Evolutionary conservation across 2,888 invertebrate species (phyloP).

Genomic region (Epinotia nisella): DNA sequence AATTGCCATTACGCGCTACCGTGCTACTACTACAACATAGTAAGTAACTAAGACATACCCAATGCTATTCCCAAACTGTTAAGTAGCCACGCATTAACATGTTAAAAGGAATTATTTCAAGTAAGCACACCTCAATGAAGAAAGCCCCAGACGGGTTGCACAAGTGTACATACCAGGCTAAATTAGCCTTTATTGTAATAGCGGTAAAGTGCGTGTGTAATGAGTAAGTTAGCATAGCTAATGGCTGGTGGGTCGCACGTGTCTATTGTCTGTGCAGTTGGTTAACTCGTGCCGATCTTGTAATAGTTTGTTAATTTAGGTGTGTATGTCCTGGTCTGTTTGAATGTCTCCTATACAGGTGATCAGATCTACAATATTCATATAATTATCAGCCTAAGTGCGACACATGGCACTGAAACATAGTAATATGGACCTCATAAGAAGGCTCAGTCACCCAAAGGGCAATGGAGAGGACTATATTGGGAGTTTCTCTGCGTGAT

Average conservation of each 20-base stretch:
- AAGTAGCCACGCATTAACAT: conserved; percentile 35
- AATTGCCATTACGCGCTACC: no score
- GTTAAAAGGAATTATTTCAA: conserved; percentile 33
- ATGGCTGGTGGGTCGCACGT: conserved; percentile 23
- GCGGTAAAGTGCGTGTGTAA: conserved; percentile 4
- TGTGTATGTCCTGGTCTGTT: conserved; percentile 7
- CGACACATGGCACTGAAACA: no score
- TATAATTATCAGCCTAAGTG: no score
- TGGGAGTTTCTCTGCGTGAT: no score
- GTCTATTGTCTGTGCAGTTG: conserved; percentile 23
- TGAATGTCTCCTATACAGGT: not conserved
- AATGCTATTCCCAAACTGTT: not conserved
- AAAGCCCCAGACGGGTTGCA: conserved; percentile 17
- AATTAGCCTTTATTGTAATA: conserved; percentile 23
- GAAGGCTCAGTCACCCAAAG: no score
- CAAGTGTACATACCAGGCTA: conserved; percentile 1
- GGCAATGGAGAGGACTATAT: no score
- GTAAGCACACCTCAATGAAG: conserved; percentile 9
- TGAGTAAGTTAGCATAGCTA: conserved; percentile 22
- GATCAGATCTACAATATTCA: not conserved
- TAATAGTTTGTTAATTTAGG: conserved; percentile 16
- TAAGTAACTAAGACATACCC: not conserved
- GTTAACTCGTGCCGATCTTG: conserved; percentile 5
- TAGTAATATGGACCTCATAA: no score
- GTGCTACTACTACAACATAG: not conserved